Conservation (phyloP, 2,888 invertebrate species). For the Drosophila barbarae region DNA sequence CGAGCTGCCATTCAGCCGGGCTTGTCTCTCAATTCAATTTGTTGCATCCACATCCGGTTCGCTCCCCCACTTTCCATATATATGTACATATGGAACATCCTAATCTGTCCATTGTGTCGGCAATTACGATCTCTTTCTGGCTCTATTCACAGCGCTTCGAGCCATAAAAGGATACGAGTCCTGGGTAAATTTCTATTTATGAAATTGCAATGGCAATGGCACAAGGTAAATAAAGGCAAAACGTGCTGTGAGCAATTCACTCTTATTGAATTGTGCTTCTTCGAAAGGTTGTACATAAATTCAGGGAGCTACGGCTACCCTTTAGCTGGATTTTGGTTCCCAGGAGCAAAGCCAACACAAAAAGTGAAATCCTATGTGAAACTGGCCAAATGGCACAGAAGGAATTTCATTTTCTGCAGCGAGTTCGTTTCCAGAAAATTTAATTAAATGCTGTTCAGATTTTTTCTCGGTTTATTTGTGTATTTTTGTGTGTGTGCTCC, state of each 20-base stretch:
- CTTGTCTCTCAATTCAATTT: constrained; percentile 37
- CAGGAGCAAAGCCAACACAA: neutral
- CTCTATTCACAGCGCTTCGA: constrained; percentile 17
- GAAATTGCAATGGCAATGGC: constrained; percentile 13
- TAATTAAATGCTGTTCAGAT: constrained; percentile 34
- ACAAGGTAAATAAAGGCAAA: constrained; percentile 8
- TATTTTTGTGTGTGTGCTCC: neutral
- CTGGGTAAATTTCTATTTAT: constrained; percentile 19
- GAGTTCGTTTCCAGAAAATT: constrained; percentile 16
- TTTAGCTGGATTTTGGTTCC: constrained; percentile 17
- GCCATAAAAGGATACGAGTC: neutral
- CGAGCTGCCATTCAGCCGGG: constrained; percentile 26
- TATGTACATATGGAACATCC: neutral
- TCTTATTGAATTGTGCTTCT: constrained; percentile 28
- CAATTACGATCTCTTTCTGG: constrained; percentile 28
- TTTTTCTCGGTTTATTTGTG: constrained; percentile 16
- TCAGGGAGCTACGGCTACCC: constrained; percentile 1
- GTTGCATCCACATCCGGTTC: constrained; percentile 18
- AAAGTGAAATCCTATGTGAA: neutral
- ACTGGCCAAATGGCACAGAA: constrained; percentile 11
- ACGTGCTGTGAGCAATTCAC: constrained; percentile 3
- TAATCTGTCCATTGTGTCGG: constrained; percentile 35
- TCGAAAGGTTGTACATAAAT: constrained; percentile 26
- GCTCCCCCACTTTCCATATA: neutral
- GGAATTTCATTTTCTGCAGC: constrained; percentile 38